Percentiles rank a stretch among this genome's conserved stretches.
Evolutionary conservation across 1,140 invertebrate species (phyloP).

Genomic region (Telenomus remus): DNA sequence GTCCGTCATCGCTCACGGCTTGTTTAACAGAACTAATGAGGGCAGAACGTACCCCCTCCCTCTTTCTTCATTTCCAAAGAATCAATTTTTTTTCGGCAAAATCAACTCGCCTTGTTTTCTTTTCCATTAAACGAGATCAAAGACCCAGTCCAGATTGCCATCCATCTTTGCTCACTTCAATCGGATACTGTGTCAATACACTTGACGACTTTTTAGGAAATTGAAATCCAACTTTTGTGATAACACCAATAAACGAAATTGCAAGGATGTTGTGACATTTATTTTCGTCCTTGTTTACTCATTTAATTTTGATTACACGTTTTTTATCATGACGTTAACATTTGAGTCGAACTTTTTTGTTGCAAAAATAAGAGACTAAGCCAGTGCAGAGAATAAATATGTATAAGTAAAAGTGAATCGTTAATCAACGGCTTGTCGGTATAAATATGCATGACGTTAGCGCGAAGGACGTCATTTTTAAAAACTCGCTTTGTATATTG

Average conservation of each 20-base stretch:
- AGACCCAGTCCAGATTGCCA: slow-evolving; percentile 2
- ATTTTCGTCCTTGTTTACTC: neutral
- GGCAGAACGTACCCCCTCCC: neutral
- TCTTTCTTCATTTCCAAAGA: neutral
- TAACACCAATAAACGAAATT: no score
- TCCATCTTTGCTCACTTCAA: slow-evolving; percentile 6
- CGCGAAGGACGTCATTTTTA: no score
- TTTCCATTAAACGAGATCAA: slow-evolving; percentile 16
- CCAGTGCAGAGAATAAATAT: no score
- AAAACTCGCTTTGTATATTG: no score
- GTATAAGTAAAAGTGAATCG: no score
- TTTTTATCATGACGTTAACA: no score
- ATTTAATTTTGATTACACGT: no score
- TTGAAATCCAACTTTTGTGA: neutral
- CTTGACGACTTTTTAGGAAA: neutral
- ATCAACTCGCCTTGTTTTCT: slow-evolving; percentile 4
- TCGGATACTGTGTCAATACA: slow-evolving; percentile 12
- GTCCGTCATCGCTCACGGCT: slow-evolving; percentile 23
- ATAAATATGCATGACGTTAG: no score
- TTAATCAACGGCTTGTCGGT: no score
- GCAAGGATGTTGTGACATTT: neutral
- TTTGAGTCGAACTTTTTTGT: no score
- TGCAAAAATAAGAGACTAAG: no score
- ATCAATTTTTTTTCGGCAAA: neutral
- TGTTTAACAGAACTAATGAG: slow-evolving; percentile 22